These are phyloP conservation scores for Sarcophaga peregrina DNA, from an alignment of 1,140 invertebrate species.

Conservation along the genomic window DNA sequence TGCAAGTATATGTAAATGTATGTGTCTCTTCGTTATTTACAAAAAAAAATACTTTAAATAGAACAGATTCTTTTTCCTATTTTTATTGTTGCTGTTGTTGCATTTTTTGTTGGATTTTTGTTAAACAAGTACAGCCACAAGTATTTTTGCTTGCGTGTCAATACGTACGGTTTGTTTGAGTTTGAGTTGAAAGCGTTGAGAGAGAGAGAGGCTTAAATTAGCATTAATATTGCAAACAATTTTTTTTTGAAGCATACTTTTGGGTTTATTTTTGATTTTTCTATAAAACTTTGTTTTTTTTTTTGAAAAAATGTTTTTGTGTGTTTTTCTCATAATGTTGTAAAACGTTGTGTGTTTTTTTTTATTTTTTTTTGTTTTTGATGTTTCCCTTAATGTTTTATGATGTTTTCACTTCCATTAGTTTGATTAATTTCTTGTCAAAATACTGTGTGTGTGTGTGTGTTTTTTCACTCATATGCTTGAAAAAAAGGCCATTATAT, in stretches of 20 bases:
- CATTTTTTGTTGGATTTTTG: neutral
- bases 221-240: neutral
- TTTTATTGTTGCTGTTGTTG: neutral
- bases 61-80: neutral
- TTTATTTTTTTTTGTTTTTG: neutral
- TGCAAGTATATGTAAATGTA: neutral
- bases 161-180: neutral
- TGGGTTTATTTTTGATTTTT: neutral
- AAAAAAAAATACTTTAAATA: neutral
- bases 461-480: neutral
- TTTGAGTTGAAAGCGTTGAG: too few species aligned
- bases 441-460: neutral
- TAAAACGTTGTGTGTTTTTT: neutral
- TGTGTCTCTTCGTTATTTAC: neutral
- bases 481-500: neutral
- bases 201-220: neutral
- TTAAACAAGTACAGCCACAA: slow-evolving; percentile 6
- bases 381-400: neutral
- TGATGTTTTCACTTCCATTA: neutral
- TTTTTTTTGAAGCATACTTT: slow-evolving; percentile 20
- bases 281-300: too few species aligned
- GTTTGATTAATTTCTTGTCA: slow-evolving; percentile 6
- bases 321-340: neutral
- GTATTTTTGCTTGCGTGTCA: neutral
- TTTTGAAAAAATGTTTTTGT: too few species aligned